These are phyloP conservation scores for Hydropsyche betteni DNA, from an alignment of 2,888 invertebrate species.

Conservation along the genomic window DNA sequence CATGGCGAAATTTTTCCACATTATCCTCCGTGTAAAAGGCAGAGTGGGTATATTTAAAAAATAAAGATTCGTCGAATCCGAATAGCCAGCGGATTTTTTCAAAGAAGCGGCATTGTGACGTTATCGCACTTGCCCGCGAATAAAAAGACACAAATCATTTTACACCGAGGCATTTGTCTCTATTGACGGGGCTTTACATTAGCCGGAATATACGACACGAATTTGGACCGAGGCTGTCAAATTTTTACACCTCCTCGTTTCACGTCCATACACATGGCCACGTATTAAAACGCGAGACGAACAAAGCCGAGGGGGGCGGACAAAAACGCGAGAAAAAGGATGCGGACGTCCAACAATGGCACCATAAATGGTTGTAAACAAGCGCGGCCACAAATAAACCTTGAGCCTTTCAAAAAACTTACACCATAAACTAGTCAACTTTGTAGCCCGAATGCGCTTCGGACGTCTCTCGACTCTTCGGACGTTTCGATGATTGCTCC, in stretches of 20 bases:
- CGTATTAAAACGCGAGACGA: conserved; percentile 48
- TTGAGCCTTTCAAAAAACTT: conserved; percentile 34
- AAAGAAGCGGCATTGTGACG: neutral
- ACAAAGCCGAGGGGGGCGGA: conserved; percentile 37
- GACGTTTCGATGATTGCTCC: neutral
- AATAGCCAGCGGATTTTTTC: no score
- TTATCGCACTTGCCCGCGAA: neutral
- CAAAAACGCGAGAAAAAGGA: conserved; percentile 43
- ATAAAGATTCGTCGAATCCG: no score
- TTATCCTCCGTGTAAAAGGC: no score
- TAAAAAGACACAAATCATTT: conserved; percentile 15
- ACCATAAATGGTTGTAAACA: conserved; percentile 49
- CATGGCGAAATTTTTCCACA: no score
- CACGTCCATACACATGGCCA: neutral
- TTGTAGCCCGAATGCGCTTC: conserved; percentile 37
- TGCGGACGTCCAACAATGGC: conserved; percentile 43
- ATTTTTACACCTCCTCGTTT: conserved; percentile 7
- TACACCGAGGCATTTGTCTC: conserved; percentile 36
- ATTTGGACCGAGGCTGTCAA: conserved; percentile 37
- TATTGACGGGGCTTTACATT: conserved; percentile 31
- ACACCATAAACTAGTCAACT: conserved; percentile 41
- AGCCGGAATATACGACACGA: conserved; percentile 48
- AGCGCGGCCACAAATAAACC: conserved; percentile 46
- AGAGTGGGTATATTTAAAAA: no score
- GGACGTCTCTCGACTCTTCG: conserved; percentile 12